Evolutionary conservation across 2,888 invertebrate genomes (phyloP), one percentile per base, ranked within the genome.

Genomic region (Macaria liturata): DNA sequence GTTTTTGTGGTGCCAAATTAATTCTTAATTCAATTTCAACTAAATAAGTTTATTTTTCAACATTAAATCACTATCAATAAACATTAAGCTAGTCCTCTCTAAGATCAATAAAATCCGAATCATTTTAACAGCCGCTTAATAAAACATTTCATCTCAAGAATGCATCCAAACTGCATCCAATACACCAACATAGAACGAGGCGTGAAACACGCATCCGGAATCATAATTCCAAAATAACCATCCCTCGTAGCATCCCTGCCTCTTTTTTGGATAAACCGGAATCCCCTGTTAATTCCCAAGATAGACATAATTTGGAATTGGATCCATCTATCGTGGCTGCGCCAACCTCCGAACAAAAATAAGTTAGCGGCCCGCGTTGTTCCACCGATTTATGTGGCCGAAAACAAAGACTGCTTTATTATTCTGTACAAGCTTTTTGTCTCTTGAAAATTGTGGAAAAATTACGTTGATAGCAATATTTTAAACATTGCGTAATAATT

Each of bases 251-350:
- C 70, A 69, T 73, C 73, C 77, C 81, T 69, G 75, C 72, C 68
- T 73, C 77, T 80, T 90, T 89, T 90, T 91, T 88, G 86, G 86
- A 84, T 88, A 91, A 90, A 91, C 84, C 86, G 88, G 91, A 88
- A 85, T 90, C 89, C 87, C 89, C 88, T 83, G 91, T 88, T 90
- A 89, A 92, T 92, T 92, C 92, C 92, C 92, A 92, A 91, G 92
- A 91, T 88, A 91, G 87, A 91, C 90, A 92, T 92, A 92, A 92
- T 91, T 92, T 91, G 90, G 91, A 92, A 92, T 92, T 92, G 92
- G 92, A 92, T 92, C 89, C 91, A 92, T 92, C 90, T 91, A 92
- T 92, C 90, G 80, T 71, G 59, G 92, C 89, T 86, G 80, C 72
- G 59, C 63, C 82, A 84, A 82, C 83, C 84, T 86, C 81, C 87